phyloP scores from a whole-genome alignment of 2,888 invertebrate genomes.

The Mycalesis mineus region DNA sequence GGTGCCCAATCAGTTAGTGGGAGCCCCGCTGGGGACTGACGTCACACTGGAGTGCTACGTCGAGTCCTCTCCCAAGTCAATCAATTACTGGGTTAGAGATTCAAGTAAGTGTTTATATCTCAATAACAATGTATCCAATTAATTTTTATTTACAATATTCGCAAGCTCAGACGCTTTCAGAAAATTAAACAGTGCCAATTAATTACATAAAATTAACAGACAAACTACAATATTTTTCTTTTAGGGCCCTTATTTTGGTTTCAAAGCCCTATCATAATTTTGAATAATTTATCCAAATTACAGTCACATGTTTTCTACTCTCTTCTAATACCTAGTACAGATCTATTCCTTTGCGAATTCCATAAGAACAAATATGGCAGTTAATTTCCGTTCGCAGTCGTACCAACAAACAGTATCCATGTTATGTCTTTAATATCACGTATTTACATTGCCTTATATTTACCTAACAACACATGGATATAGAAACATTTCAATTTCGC shows the following conservation, averaged over 20 bases:
- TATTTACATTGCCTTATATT: slow-evolving; percentile 6
- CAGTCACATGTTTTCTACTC: too few species aligned
- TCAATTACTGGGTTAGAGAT: slow-evolving; percentile 94
- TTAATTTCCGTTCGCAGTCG: slow-evolving; percentile 4
- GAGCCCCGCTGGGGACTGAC: slow-evolving; percentile 91
- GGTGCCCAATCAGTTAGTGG: slow-evolving; percentile 94
- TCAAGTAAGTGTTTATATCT: slow-evolving; percentile 80
- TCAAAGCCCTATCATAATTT: too few species aligned
- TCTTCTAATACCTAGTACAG: background rate
- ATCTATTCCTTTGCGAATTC: background rate
- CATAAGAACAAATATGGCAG: background rate
- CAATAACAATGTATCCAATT: too few species aligned
- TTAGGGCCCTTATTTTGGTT: too few species aligned
- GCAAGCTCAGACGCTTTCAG: too few species aligned
- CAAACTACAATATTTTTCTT: too few species aligned
- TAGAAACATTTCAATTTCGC: background rate
- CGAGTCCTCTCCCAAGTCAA: slow-evolving; percentile 92
- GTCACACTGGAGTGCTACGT: slow-evolving; percentile 93
- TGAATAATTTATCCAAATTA: too few species aligned
- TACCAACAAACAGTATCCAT: slow-evolving; percentile 4
- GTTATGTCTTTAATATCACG: slow-evolving; percentile 6
- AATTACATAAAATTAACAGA: too few species aligned
- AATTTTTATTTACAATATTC: too few species aligned
- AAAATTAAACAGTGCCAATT: too few species aligned
- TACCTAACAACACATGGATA: background rate